Percentiles rank a stretch among this genome's conserved stretches.
phyloP scores from a whole-genome alignment of 1,140 invertebrate species.

The Drosophila orosa region DNA sequence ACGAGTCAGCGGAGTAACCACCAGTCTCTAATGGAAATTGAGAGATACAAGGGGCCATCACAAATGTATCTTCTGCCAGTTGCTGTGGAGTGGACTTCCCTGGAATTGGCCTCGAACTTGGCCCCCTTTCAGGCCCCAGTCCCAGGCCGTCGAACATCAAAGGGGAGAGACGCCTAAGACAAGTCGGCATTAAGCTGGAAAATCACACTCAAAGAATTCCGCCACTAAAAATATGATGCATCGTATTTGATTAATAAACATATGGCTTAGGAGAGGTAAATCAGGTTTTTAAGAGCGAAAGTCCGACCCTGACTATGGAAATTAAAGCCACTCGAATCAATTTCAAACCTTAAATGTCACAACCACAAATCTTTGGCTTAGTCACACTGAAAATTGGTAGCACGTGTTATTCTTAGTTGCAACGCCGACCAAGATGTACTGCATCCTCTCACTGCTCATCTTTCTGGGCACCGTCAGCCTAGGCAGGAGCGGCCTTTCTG shows the following conservation, averaged over 20 bases:
- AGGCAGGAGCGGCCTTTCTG: not conserved
- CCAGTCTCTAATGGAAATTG: slow-evolving; percentile 69
- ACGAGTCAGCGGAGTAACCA: slow-evolving; percentile 14
- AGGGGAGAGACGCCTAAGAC: not conserved
- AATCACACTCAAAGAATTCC: not conserved
- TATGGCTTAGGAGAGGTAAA: not conserved
- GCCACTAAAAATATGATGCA: too few relatives aligned
- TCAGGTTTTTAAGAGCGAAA: not conserved
- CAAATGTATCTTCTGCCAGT: slow-evolving; percentile 39
- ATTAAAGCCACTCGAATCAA: too few relatives aligned
- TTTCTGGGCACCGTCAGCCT: not conserved
- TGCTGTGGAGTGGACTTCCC: slow-evolving; percentile 69
- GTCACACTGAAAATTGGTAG: not conserved
- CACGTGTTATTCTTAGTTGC: not conserved
- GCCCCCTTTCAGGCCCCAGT: slow-evolving; percentile 44
- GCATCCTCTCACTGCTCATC: not conserved
- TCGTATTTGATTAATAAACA: not conserved
- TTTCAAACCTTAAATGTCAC: not conserved
- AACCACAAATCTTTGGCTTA: not conserved
- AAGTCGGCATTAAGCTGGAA: slow-evolving; percentile 5
- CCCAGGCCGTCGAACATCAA: slow-evolving; percentile 35
- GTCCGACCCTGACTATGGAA: too few relatives aligned
- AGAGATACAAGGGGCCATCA: slow-evolving; percentile 56
- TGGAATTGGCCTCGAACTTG: slow-evolving; percentile 72
- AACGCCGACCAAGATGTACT: not conserved